phyloP scores from a whole-genome alignment of 2,113 vertebrate species.

The Gallinago media region DNA sequence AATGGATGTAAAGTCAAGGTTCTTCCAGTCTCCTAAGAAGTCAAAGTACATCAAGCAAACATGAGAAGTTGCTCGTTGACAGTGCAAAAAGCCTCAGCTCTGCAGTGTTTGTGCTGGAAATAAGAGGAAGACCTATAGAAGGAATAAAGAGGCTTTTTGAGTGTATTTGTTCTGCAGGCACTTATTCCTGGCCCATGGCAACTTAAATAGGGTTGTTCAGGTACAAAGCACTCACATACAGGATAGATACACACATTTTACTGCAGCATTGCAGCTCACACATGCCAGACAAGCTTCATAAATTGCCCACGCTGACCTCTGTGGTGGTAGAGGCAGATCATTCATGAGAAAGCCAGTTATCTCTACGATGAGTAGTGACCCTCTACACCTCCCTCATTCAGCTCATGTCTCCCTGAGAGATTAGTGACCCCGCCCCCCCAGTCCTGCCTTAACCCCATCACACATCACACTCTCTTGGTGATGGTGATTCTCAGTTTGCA shows the following conservation, averaged over 20 bases:
- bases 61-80: background rate
- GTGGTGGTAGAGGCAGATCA: background rate
- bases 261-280: background rate
- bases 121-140: background rate
- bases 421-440: background rate
- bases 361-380: background rate
- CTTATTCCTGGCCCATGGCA: background rate
- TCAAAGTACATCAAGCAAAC: background rate
- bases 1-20: background rate
- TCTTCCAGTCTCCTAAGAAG: background rate
- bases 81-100: background rate
- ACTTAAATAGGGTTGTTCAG: background rate
- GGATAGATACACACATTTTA: background rate
- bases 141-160: background rate
- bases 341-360: background rate
- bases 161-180: background rate
- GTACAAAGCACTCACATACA: background rate
- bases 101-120: background rate
- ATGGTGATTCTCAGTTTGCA: background rate
- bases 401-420: background rate
- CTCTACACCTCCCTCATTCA: background rate
- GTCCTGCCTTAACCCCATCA: background rate
- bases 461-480: background rate
- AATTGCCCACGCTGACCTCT: background rate
- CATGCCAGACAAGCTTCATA: background rate